Evolutionary conservation across 2,113 vertebrate species (phyloP).

Genomic region (human): GRCh38 chr21:5113501-5114000

Average conservation of each 20-base stretch:
- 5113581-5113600: too few relatives aligned
- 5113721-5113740: background rate
- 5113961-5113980: too few relatives aligned
- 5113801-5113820: too few relatives aligned
- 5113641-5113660: background rate
- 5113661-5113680: too few relatives aligned
- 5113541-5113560: background rate
- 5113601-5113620: background rate
- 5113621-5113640: background rate
- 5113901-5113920: background rate
- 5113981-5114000: background rate
- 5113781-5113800: background rate
- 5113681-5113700: background rate
- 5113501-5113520: background rate
- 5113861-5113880: background rate
- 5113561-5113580: background rate
- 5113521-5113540: background rate
- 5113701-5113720: background rate
- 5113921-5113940: background rate
- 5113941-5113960: background rate
- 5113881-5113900: background rate
- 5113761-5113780: background rate
- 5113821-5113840: background rate
- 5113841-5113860: background rate
- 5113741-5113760: too few relatives aligned